Evolutionary conservation across 2,797 vertebrate genomes (phyloP).

Genomic region (Acipenser ruthenus): DNA sequence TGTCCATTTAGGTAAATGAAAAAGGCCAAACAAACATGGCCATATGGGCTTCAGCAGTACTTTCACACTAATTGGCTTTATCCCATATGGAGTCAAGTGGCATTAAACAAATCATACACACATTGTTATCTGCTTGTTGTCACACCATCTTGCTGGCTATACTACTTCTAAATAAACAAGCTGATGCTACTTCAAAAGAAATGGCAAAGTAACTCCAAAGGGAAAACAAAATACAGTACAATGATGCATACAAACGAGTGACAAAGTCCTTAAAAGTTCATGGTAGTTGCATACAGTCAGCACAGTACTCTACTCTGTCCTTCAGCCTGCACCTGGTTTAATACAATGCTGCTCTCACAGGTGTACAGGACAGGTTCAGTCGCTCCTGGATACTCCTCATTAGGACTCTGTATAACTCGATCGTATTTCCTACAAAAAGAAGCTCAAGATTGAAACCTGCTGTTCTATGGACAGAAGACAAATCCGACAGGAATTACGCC

Average conservation of each 20-base stretch:
- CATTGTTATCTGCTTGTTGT: conserved; percentile 64
- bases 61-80: conserved; percentile 78
- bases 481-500: too few species aligned
- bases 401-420: too few species aligned
- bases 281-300: too few species aligned
- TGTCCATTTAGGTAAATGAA: conserved; percentile 87
- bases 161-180: conserved; percentile 5
- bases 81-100: conserved; percentile 56
- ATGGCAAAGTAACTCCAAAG: not conserved
- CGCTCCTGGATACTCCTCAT: too few species aligned
- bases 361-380: too few species aligned
- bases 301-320: too few species aligned
- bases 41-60: conserved; percentile 76
- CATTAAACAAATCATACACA: conserved; percentile 63
- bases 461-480: too few species aligned
- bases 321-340: too few species aligned
- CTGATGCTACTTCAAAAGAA: not conserved
- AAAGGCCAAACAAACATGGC: conserved; percentile 75
- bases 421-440: too few species aligned
- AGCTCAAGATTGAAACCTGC: too few species aligned
- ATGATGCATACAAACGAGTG: not conserved
- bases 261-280: too few species aligned
- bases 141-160: conserved; percentile 47
- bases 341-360: too few species aligned
- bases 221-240: not conserved